Evolutionary conservation across 2,888 invertebrate genomes (phyloP), one percentile per base, ranked within the genome.

Genomic region (Apamea epomidion): DNA sequence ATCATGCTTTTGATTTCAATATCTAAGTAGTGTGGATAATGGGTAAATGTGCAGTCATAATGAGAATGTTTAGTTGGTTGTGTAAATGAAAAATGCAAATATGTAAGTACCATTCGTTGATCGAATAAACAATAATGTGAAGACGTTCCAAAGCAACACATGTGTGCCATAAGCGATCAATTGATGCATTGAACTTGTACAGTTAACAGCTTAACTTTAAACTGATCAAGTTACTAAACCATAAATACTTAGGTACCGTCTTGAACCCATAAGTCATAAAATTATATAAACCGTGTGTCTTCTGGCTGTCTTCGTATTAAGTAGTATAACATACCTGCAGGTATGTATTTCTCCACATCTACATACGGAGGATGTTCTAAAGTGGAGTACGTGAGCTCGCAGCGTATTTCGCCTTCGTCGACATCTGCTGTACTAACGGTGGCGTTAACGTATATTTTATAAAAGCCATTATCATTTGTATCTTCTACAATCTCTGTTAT

Each of bases 301-400:
- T 67, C 25, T 45, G 29, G 21, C 42, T 62, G 69, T 21, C 7
- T 37, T n/a, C n/a, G 18, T 72, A 68, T n/a, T 37, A 64, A 51
- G 58, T 73, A 42, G 37, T 72, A 25, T 51, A 75, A 58, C 76
- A 81, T 91, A 94, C 94, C 93, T 89, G 92, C 76, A 25, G 85
- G 85, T 54, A 85, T 68, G 64, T 91, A 93, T 5, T 60, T 60
- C 37, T 85, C n/a, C 0, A 74, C 58, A 62, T 77, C 90, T 32
- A 88, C 62, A 84, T 92, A 95, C 2, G 89, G 91, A 29, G 91
- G 92, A 74, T 95, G 82, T 70, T 86, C 82, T 48, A 88, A 29
- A 51, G 42, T 90, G 1, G 76, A 72, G 82, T 90, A 96, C 78
- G 91, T 90, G 4, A 97, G 90, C 72, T 94, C 94, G 89, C 96